Percentiles rank a stretch among this genome's conserved stretches.
phyloP scores from a whole-genome alignment of 2,888 invertebrate species.

The Eilema sororculum region DNA sequence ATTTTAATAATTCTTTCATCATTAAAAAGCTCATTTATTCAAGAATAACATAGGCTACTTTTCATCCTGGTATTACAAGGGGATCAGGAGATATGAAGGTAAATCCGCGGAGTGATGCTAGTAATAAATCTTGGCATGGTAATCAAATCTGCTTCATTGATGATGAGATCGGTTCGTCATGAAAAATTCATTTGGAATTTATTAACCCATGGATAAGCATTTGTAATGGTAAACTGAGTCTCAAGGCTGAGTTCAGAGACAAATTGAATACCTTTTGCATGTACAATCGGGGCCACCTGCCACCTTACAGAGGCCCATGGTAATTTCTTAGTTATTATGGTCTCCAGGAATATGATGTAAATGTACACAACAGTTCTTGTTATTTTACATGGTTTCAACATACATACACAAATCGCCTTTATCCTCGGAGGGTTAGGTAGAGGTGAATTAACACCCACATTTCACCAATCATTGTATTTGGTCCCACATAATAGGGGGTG shows the following conservation, averaged over 20 bases:
- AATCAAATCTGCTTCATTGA: background rate
- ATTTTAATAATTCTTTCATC: too few species aligned
- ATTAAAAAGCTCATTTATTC: too few species aligned
- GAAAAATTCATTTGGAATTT: slow-evolving; percentile 2
- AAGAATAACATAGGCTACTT: too few species aligned
- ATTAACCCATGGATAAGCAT: background rate
- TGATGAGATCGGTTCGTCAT: background rate
- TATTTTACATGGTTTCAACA: too few species aligned
- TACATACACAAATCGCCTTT: too few species aligned
- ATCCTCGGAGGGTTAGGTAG: too few species aligned
- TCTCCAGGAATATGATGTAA: background rate
- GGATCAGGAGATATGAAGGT: too few species aligned
- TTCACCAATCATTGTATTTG: too few species aligned
- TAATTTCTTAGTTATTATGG: background rate
- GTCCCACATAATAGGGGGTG: too few species aligned
- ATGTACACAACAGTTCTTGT: background rate
- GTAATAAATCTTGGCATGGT: slow-evolving; percentile 1
- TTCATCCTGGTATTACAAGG: too few species aligned
- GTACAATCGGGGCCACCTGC: background rate
- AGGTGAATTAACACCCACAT: too few species aligned
- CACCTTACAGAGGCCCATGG: background rate
- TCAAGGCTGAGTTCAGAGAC: background rate
- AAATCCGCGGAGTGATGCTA: too few species aligned
- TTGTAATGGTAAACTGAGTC: background rate
- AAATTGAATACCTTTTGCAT: background rate